Conservation (phyloP, 2,113 vertebrate species). For the Xiphorhynchus elegans region DNA sequence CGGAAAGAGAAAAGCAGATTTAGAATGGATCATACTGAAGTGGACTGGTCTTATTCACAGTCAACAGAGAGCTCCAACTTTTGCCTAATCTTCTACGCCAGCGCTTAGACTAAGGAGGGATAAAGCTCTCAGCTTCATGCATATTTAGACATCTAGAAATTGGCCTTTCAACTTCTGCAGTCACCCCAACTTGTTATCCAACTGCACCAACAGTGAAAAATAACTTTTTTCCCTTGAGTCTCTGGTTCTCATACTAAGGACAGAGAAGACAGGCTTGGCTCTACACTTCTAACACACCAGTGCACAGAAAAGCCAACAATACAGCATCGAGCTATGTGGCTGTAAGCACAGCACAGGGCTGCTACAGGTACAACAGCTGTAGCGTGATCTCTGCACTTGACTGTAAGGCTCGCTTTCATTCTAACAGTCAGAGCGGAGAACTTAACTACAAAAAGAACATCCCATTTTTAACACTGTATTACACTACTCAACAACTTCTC, state of each 20-base stretch:
- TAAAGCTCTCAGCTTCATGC: background rate
- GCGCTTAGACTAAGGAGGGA: background rate
- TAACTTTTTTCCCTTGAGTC: background rate
- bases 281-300: background rate
- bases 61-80: background rate
- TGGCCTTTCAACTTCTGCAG: background rate
- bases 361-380: background rate
- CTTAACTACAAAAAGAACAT: background rate
- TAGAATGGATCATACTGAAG: background rate
- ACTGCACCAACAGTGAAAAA: background rate
- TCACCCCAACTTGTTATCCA: background rate
- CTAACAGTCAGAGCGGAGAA: background rate
- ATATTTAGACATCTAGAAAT: background rate
- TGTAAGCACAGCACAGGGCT: background rate
- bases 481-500: background rate
- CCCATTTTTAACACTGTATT: background rate
- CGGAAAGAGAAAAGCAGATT: background rate
- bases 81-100: background rate
- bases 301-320: background rate
- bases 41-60: background rate
- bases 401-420: background rate
- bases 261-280: background rate
- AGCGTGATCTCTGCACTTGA: background rate
- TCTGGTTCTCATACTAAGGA: background rate
- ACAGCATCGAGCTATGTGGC: background rate